Percentiles rank a stretch among this genome's conserved stretches.
phyloP scores from a whole-genome alignment of 2,113 vertebrate genomes.

The Morone chrysops region DNA sequence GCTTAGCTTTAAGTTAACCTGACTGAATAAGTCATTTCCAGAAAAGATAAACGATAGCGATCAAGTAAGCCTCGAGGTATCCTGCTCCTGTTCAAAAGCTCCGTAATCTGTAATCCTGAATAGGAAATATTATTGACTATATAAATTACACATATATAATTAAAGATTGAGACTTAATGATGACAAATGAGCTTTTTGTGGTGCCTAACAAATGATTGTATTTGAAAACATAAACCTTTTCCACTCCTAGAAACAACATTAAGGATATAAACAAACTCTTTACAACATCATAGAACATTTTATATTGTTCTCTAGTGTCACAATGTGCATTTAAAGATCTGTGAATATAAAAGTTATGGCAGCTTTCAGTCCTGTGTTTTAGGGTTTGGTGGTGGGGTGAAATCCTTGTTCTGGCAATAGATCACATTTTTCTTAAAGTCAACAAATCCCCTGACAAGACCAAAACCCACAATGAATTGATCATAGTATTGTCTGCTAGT shows the following conservation, averaged over 20 bases:
- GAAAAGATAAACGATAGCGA: conserved; percentile 3
- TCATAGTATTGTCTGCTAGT: not conserved
- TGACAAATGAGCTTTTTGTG: not conserved
- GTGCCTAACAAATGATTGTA: not conserved
- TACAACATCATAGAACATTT: not conserved
- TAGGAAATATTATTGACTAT: not conserved
- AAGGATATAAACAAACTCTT: not conserved
- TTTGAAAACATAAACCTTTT: not conserved
- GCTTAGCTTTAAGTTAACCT: conserved; percentile 30
- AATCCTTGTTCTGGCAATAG: not conserved
- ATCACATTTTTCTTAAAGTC: not conserved
- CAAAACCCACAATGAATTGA: not conserved
- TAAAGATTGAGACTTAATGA: not conserved
- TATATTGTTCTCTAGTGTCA: not conserved
- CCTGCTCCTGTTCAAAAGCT: not conserved
- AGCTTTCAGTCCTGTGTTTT: not conserved
- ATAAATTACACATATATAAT: not conserved
- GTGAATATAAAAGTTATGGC: not conserved
- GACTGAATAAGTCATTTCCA: conserved; percentile 13
- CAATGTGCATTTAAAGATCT: not conserved
- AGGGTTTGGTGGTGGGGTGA: not conserved
- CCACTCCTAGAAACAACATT: not conserved
- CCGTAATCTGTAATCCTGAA: not conserved
- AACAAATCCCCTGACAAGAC: conserved; percentile 26
- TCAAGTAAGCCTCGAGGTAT: conserved; percentile 3